Base-by-base conservation (phyloP, 2,113 vertebrate genomes). In the Penelope pileata region DNA sequence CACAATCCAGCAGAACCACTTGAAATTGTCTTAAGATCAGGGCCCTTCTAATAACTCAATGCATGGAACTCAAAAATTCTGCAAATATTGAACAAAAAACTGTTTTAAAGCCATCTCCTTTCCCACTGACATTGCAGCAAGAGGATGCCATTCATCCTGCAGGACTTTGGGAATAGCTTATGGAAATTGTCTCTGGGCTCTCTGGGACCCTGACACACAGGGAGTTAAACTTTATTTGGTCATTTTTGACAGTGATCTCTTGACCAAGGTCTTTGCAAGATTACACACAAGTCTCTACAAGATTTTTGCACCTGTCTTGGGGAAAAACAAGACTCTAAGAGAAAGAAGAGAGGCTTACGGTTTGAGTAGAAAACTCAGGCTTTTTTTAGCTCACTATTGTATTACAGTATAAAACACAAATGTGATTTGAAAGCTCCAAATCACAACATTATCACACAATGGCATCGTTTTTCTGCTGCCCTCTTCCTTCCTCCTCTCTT, bases 401-500 rank as follows among this genome's bases (percentile, higher is more conserved):
- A 22, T 29, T 54, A 22, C 47, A 54, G 4, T 83, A 50, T 83
- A 84, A 86, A 91, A 75, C 18, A 40, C 76, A 75, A 80, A 86
- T 32, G 38, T 77, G 50, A 78, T 74, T 59, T 51, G 38, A 83
- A 70, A 77, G 73, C 56, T 86, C 29, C 18, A 5, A 54, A 54
- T 83, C 43, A 86, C 68, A 59, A 27, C 29, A 14, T 54, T 63
- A 36, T 67, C 62, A 26, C 24, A 8, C 43, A 81, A 59, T 73
- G 76, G 48, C 86, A 59, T 83, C 19, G 5, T 43, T 78, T 48
- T 90, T 54, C 45, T 86, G 45, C 69, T 86, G 50, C 64, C 68
- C 64, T 93, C 73, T 95, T 95, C 92, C 92, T 96, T 95, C 76
- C 94, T 56, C 70, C 32, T 77, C 0, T 1, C 64, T 69, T 82